phyloP scores from a whole-genome alignment of 2,888 invertebrate species.

The Microctonus aethiopoides region DNA sequence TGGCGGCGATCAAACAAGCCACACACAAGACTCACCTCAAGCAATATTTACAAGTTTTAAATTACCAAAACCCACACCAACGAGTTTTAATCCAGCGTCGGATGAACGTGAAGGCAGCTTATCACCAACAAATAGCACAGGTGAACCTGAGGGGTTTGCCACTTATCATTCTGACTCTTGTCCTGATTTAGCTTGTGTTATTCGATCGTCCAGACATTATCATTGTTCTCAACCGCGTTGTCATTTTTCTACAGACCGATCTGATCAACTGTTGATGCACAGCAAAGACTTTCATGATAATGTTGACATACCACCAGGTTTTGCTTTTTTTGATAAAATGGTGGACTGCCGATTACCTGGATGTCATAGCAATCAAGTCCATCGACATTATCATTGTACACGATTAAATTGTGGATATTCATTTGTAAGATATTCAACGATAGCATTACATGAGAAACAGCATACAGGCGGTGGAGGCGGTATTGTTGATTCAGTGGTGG shows the following conservation, averaged over 20 bases:
- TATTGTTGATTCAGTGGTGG: conserved; percentile 10
- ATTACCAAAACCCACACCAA: conserved; percentile 76
- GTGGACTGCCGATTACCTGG: conserved; percentile 76
- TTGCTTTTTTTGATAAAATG: conserved; percentile 83
- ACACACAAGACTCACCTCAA: conserved; percentile 80
- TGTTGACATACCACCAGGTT: conserved; percentile 84
- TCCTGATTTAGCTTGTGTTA: conserved; percentile 80
- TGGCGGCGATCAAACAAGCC: conserved; percentile 68
- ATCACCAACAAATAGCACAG: conserved; percentile 62
- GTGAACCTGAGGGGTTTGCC: conserved; percentile 64
- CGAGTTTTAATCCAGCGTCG: conserved; percentile 16
- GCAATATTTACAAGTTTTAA: conserved; percentile 95
- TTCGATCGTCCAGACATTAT: conserved; percentile 78
- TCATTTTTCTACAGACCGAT: conserved; percentile 83
- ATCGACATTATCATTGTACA: conserved; percentile 82
- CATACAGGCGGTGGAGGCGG: conserved; percentile 67
- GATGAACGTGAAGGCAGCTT: conserved; percentile 60
- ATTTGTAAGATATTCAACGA: conserved; percentile 79
- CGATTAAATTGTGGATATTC: conserved; percentile 78
- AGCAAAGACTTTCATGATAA: conserved; percentile 88
- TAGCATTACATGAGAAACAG: conserved; percentile 79
- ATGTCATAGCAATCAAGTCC: conserved; percentile 78
- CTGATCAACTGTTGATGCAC: conserved; percentile 83
- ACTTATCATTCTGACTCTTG: conserved; percentile 69
- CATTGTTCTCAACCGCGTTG: conserved; percentile 88